Conservation (phyloP, 2,113 vertebrate genomes). For the Pseudopipra pipra region DNA sequence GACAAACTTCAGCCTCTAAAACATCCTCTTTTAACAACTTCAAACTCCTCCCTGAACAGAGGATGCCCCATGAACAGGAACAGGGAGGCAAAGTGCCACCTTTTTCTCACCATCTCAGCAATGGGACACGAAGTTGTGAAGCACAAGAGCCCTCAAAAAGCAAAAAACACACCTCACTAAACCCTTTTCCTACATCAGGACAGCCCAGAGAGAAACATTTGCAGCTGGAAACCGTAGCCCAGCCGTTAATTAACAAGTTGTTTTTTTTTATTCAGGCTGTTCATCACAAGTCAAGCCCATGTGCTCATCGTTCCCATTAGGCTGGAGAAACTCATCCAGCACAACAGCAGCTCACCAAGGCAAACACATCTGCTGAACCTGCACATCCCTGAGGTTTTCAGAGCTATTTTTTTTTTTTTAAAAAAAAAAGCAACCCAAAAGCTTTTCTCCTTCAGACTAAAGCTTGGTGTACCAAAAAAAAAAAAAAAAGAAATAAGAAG, state of each 20-base stretch:
- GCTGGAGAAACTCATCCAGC: rapidly evolving
- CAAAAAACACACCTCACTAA: background rate
- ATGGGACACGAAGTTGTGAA: background rate
- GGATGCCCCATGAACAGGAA: background rate
- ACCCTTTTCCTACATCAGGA: background rate
- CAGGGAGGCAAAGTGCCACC: background rate
- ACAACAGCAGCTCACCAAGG: background rate
- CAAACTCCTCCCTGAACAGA: background rate
- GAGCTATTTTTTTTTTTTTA: background rate
- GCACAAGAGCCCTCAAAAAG: background rate
- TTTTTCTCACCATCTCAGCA: background rate
- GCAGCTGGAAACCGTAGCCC: background rate
- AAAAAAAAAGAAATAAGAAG: background rate
- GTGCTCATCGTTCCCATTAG: rapidly evolving
- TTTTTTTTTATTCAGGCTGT: background rate
- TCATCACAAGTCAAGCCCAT: background rate
- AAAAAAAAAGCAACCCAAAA: background rate
- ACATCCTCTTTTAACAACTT: background rate
- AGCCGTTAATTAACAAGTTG: background rate
- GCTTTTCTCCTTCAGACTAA: background rate
- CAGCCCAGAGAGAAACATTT: background rate
- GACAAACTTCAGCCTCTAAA: background rate
- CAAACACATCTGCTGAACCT: background rate
- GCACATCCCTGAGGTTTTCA: background rate
- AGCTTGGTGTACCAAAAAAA: background rate